phyloP scores from a whole-genome alignment of 2,888 invertebrate genomes.

The Leucophenga montana region DNA sequence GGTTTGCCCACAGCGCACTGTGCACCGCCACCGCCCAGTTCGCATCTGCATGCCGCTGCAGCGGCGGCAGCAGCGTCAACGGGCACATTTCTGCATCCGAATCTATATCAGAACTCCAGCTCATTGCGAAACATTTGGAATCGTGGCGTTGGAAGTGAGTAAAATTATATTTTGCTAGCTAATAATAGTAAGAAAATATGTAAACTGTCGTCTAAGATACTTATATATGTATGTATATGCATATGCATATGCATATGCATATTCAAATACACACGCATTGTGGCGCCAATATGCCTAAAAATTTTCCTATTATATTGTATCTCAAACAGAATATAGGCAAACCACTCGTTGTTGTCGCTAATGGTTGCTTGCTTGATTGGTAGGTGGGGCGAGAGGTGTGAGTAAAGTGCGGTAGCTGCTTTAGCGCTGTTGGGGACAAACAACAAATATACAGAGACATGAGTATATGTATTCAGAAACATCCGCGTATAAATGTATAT shows the following conservation, averaged over 20 bases:
- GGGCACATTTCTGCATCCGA: slow-evolving; percentile 77
- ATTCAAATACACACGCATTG: not conserved
- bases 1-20: slow-evolving; percentile 79
- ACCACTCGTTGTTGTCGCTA: too few species aligned
- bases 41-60: slow-evolving; percentile 57
- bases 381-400: not conserved
- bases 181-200: too few species aligned
- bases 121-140: slow-evolving; percentile 73
- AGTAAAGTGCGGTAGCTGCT: not conserved
- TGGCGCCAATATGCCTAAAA: slow-evolving; percentile 16
- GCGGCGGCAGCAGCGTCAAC: slow-evolving; percentile 67
- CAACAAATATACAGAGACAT: slow-evolving; percentile 18
- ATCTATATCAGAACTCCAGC: slow-evolving; percentile 79
- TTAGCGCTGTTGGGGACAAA: slow-evolving; percentile 21
- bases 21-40: slow-evolving; percentile 65
- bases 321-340: not conserved
- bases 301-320: not conserved
- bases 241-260: too few species aligned
- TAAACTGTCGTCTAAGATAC: too few species aligned
- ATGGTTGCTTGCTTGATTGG: too few species aligned
- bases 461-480: slow-evolving; percentile 26
- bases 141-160: slow-evolving; percentile 74
- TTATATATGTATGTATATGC: too few species aligned
- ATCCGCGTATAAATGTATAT: slow-evolving; percentile 24
- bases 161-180: not conserved